These are phyloP conservation scores for Aphelinus atriplicis DNA, from an alignment of 1,140 invertebrate species.

Conservation along the genomic window DNA sequence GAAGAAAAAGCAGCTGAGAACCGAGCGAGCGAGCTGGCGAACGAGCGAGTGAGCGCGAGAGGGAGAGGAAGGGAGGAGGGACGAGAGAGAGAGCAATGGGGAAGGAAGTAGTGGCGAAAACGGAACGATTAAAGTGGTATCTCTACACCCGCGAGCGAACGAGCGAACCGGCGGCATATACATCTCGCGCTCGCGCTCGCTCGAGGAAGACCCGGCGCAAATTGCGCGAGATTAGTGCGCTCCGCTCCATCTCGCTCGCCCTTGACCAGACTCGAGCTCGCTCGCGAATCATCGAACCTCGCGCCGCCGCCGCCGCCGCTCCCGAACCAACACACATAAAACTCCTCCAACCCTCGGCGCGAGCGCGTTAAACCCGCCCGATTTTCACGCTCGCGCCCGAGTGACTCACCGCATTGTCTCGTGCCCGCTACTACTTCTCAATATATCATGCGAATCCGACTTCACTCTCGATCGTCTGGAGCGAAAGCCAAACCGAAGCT, in stretches of 20 bases:
- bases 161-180: background rate
- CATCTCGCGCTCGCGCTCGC: no score
- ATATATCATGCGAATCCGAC: no score
- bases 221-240: constrained; percentile 24
- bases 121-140: constrained; percentile 24
- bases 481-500: no score
- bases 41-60: no score
- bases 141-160: background rate
- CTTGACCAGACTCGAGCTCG: constrained; percentile 1
- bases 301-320: background rate
- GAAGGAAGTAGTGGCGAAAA: constrained; percentile 22
- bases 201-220: background rate
- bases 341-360: no score
- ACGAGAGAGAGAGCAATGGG: background rate
- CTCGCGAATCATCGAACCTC: constrained; percentile 1
- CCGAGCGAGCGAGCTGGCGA: background rate
- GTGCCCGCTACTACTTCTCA: no score
- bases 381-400: no score
- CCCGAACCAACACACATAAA: no score
- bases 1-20: constrained; percentile 3
- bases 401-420: no score
- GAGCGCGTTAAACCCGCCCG: no score
- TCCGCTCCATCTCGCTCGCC: background rate
- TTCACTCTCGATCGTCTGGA: no score
- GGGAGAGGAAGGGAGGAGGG: no score